Evolutionary conservation across 2,888 invertebrate genomes (phyloP).

Genomic region (Orthosia cruda): DNA sequence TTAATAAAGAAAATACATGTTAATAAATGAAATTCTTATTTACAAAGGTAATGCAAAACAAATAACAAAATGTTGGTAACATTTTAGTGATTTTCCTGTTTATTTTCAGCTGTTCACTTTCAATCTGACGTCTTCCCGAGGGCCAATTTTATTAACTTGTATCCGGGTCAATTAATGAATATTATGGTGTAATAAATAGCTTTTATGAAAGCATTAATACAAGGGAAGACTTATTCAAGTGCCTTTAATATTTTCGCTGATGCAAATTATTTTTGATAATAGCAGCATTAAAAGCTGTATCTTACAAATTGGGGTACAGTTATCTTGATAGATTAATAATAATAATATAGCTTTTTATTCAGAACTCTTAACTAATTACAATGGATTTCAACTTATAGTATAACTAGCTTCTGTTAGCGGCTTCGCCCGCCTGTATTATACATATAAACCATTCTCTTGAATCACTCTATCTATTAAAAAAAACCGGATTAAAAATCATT

Average conservation of each 20-base stretch:
- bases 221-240: constrained; percentile 18
- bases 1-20: not conserved
- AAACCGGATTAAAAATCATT: no score
- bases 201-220: constrained; percentile 37
- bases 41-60: not conserved
- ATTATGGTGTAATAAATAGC: constrained; percentile 44
- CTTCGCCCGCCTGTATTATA: no score
- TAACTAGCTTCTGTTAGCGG: no score
- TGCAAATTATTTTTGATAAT: constrained; percentile 23
- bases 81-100: no score
- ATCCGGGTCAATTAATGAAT: constrained; percentile 26
- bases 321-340: not conserved
- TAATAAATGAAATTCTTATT: no score
- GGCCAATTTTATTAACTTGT: constrained; percentile 27
- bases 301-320: not conserved
- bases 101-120: no score
- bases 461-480: no score
- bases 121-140: no score
- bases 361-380: no score
- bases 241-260: constrained; percentile 27
- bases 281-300: constrained; percentile 4
- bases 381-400: no score
- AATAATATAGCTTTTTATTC: no score
- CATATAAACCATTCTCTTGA: no score
- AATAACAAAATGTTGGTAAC: not conserved